These are phyloP conservation scores for Eristalinus aeneus DNA, from an alignment of 2,888 invertebrate species.

Conservation along the genomic window DNA sequence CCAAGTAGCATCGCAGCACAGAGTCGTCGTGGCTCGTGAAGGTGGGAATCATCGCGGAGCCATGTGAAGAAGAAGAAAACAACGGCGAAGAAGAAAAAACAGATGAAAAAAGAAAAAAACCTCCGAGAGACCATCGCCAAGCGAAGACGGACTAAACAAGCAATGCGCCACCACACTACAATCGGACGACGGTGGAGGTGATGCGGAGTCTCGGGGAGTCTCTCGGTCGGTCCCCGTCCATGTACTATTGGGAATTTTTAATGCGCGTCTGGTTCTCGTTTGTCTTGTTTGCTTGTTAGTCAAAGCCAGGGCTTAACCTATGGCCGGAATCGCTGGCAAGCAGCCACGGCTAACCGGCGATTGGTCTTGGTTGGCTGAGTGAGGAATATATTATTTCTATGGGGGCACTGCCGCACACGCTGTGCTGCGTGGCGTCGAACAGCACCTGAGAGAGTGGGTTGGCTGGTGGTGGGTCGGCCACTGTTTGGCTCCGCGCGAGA, in stretches of 20 bases:
- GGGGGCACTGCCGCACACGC: not conserved
- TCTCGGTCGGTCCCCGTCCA: not conserved
- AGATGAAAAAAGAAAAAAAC: slow-evolving; percentile 17
- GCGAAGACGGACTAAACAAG: slow-evolving; percentile 37
- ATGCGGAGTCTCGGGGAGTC: not conserved
- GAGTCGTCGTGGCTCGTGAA: not conserved
- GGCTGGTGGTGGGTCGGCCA: slow-evolving; percentile 59
- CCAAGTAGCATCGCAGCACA: slow-evolving; percentile 15
- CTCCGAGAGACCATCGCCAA: not conserved
- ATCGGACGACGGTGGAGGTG: not conserved
- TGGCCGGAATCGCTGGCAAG: slow-evolving; percentile 50
- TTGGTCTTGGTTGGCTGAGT: slow-evolving; percentile 67
- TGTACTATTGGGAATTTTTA: slow-evolving; percentile 69
- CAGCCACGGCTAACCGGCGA: slow-evolving; percentile 4
- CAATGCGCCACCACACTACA: slow-evolving; percentile 6
- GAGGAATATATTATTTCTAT: slow-evolving; percentile 50
- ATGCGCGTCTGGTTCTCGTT: slow-evolving; percentile 70
- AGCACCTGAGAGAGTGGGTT: slow-evolving; percentile 34
- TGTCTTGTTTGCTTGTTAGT: slow-evolving; percentile 70
- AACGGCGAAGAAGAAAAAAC: not conserved
- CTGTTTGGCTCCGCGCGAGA: slow-evolving; percentile 57
- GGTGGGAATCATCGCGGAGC: slow-evolving; percentile 14
- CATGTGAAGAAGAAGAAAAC: slow-evolving; percentile 44
- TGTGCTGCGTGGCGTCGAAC: slow-evolving; percentile 33
- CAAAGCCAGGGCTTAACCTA: slow-evolving; percentile 66